Percentiles rank a stretch among this genome's conserved stretches.
phyloP scores from a whole-genome alignment of 2,113 vertebrate genomes.

The Phalacrocorax carbo region DNA sequence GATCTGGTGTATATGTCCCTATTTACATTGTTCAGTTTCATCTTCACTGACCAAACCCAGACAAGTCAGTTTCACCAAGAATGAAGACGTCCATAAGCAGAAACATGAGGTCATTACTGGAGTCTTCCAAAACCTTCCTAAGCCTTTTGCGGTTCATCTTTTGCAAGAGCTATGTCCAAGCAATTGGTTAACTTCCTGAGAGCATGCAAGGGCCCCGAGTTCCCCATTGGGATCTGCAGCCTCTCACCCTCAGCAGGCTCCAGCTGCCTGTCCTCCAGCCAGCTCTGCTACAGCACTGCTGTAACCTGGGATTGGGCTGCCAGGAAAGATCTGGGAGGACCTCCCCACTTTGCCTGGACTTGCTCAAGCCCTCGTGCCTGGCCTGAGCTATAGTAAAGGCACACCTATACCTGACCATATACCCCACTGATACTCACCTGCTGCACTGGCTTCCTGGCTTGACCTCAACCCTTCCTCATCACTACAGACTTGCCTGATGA shows the following conservation, averaged over 20 bases:
- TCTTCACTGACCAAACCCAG: background rate
- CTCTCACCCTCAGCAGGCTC: background rate
- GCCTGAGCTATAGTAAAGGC: background rate
- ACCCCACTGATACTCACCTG: background rate
- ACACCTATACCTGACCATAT: background rate
- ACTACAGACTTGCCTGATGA: background rate
- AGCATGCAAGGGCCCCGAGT: accelerated
- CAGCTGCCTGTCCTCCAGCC: background rate
- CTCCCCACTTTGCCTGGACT: background rate
- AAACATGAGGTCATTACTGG: background rate
- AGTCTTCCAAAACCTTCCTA: background rate
- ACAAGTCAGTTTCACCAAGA: background rate
- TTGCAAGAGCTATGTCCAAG: background rate
- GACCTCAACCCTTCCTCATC: background rate
- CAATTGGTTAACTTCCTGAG: background rate
- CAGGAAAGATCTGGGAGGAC: background rate
- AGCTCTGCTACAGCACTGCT: background rate
- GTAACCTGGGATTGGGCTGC: background rate
- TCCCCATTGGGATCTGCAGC: background rate
- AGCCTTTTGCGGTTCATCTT: background rate
- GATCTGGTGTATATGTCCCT: background rate
- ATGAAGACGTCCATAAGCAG: background rate
- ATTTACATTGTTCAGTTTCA: background rate
- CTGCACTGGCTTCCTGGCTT: background rate
- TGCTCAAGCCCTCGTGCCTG: background rate